These are phyloP conservation scores for Drosophila pseudotalamancana DNA, from an alignment of 2,888 invertebrate genomes.

Conservation along the genomic window DNA sequence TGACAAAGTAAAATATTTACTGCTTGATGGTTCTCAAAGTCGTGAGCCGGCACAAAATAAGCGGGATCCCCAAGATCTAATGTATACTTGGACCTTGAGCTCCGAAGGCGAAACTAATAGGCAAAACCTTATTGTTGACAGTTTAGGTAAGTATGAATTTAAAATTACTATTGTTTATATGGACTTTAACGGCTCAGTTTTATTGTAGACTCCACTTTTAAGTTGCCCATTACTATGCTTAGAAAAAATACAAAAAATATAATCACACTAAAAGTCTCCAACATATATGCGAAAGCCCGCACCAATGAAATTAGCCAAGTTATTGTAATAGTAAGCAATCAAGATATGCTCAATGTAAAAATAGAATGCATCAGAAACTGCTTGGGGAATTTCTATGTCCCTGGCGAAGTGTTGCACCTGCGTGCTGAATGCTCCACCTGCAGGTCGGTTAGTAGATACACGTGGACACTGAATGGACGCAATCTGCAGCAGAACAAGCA, in stretches of 20 bases:
- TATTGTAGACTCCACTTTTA: conserved; percentile 9
- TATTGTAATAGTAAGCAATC: background rate
- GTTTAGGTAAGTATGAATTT: conserved; percentile 5
- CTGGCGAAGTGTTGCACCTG: conserved; percentile 17
- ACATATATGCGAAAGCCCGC: background rate
- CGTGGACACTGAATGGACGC: conserved; percentile 18
- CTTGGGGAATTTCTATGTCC: background rate
- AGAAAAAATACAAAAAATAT: background rate
- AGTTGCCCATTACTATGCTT: conserved; percentile 1
- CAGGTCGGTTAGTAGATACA: background rate
- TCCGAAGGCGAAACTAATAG: background rate
- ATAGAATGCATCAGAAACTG: conserved; percentile 44
- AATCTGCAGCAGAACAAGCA: background rate
- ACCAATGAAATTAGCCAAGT: background rate
- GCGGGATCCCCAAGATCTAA: background rate
- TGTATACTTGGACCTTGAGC: conserved; percentile 26
- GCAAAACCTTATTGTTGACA: background rate
- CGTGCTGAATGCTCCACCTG: conserved; percentile 17
- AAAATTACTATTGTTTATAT: too few relatives aligned
- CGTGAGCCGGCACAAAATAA: conserved; percentile 19
- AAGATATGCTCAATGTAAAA: background rate
- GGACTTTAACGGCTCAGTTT: background rate
- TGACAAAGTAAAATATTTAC: background rate
- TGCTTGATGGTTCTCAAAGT: conserved; percentile 36
- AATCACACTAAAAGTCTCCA: conserved; percentile 13